phyloP scores from a whole-genome alignment of 2,797 vertebrate genomes.

The Nasua narica region DNA sequence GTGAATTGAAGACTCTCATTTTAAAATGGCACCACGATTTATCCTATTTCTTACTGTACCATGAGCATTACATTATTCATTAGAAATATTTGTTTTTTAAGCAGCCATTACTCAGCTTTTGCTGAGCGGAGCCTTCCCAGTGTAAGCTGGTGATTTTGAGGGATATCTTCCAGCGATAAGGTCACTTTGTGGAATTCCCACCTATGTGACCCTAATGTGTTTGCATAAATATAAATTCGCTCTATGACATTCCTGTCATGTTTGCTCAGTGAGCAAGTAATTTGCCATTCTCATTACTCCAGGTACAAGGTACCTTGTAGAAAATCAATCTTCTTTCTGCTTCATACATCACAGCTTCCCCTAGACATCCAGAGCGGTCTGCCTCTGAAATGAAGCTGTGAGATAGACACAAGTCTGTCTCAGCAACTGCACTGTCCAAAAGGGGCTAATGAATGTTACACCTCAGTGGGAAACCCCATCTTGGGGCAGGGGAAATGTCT shows the following conservation, averaged over 20 bases:
- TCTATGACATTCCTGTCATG: slow-evolving; percentile 81
- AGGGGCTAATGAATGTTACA: slow-evolving; percentile 61
- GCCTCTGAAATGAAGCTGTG: slow-evolving; percentile 65
- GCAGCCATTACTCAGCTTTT: slow-evolving; percentile 55
- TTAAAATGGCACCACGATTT: slow-evolving; percentile 75
- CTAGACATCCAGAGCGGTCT: slow-evolving; percentile 62
- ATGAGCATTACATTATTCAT: slow-evolving; percentile 80
- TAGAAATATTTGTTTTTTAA: slow-evolving; percentile 67
- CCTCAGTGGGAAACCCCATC: slow-evolving; percentile 2
- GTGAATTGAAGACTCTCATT: slow-evolving; percentile 60
- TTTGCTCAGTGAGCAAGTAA: slow-evolving; percentile 82
- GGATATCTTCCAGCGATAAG: slow-evolving; percentile 68
- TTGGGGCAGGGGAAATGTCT: not conserved
- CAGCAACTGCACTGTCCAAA: slow-evolving; percentile 34
- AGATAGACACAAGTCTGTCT: slow-evolving; percentile 36
- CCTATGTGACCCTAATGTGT: slow-evolving; percentile 56
- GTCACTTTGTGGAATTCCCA: slow-evolving; percentile 76
- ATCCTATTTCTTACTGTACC: slow-evolving; percentile 68
- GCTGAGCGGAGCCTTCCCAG: slow-evolving; percentile 46
- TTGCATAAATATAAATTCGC: slow-evolving; percentile 82
- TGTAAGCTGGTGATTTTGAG: slow-evolving; percentile 69
- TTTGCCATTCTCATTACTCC: slow-evolving; percentile 81
- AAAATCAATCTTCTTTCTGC: slow-evolving; percentile 82
- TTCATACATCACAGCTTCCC: slow-evolving; percentile 79
- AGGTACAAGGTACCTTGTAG: slow-evolving; percentile 77